Evolutionary conservation across 2,797 vertebrate species (phyloP), one percentile per base, ranked within the genome.

Genomic region (Hydrolagus colliei): DNA sequence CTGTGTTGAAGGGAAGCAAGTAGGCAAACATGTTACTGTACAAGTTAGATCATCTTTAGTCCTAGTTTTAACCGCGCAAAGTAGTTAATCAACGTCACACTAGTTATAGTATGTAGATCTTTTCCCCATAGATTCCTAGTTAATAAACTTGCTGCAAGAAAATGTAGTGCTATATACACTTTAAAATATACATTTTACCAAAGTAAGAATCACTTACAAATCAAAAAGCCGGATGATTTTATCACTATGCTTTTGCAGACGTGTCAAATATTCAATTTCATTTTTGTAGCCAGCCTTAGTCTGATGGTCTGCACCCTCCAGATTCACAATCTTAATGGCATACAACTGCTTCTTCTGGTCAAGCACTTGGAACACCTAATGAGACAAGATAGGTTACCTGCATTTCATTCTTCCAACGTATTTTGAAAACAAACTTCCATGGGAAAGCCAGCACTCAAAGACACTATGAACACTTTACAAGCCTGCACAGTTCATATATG

Each of bases 171-270:
- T 52, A 52, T 52, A 52, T 52, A 52, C 41, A 52, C 27, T 27
- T 27, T 27, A 27, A 27, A 27, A 27, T 52, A 6, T 52, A 3
- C 41, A 52, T 52, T 52, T 6, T 27, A 27, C 41, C 41, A 6
- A 52, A 52, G 41, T 52, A 12, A 75, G n/a, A 73, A 73, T 32
- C 9, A 93, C 97, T 95, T 90, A 99, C 98, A 97, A 97, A 90
- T 95, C 95, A 90, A 96, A 97, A 65, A 99, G 96, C 85, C 96
- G 96, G 87, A 99, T 98, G 87, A 99, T 99, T 89, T 98, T 97
- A 90, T 98, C 97, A 35, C 96, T 97, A 86, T 97, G 96, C 87
- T 97, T 96, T 88, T 98, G 97, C 82, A 99, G 92, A 89, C 95
- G 97, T 89, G 95, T 97, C 90, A 99, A 92, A 89, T 97, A 96